A percentile compares a stretch with the other conserved stretches of the same genome.
Conservation (phyloP, 2,113 vertebrate species). For the Epinephelus moara region DNA sequence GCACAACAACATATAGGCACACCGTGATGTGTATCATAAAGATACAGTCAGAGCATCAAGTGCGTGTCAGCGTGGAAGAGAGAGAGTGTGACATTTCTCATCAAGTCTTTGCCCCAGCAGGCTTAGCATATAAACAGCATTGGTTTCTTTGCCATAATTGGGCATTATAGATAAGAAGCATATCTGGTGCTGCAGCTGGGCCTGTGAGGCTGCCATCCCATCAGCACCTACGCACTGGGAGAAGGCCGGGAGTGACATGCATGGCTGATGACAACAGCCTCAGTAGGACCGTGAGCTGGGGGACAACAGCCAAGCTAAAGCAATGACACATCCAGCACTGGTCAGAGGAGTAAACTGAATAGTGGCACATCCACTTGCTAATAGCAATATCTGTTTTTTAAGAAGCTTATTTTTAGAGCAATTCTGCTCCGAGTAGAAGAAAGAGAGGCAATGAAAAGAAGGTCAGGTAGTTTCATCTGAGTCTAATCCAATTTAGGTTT, state of each 20-base stretch:
- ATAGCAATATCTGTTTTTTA: background rate
- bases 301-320: slow-evolving; percentile 45
- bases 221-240: slow-evolving; percentile 63
- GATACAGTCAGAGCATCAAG: slow-evolving; percentile 46
- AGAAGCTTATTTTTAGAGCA: slow-evolving; percentile 19
- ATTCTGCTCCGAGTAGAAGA: slow-evolving; percentile 1
- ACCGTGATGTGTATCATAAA: slow-evolving; percentile 47
- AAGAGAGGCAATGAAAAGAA: slow-evolving; percentile 1
- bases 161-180: slow-evolving; percentile 76
- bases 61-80: slow-evolving; percentile 47
- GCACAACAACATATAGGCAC: slow-evolving; percentile 25
- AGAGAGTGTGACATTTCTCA: slow-evolving; percentile 65
- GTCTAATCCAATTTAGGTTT: background rate
- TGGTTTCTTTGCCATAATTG: slow-evolving; percentile 73
- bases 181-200: slow-evolving; percentile 75
- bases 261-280: slow-evolving; percentile 67
- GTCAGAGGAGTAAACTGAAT: slow-evolving; percentile 15
- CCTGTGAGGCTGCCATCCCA: slow-evolving; percentile 65
- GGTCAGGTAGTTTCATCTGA: slow-evolving; percentile 23
- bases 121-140: slow-evolving; percentile 71
- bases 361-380: slow-evolving; percentile 9
- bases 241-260: slow-evolving; percentile 67
- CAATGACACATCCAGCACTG: slow-evolving; percentile 21
- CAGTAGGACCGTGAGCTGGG: slow-evolving; percentile 30
- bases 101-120: slow-evolving; percentile 50